Conservation (phyloP, 2,797 vertebrate genomes). For the Astyanax mexicanus region DNA sequence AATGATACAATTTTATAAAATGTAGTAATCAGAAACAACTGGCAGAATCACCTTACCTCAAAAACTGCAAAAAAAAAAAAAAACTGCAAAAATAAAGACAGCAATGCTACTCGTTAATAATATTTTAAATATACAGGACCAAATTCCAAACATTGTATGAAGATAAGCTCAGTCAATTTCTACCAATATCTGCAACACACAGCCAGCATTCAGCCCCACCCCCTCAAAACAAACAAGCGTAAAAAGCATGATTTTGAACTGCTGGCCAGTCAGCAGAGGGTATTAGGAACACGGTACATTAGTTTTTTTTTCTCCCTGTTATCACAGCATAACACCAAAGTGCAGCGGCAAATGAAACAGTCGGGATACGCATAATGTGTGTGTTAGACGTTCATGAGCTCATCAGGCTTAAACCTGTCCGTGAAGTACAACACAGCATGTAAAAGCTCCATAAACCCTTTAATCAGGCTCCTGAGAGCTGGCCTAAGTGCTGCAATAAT, state of each 20-base stretch:
- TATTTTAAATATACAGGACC: no score
- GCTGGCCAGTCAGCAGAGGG: background rate
- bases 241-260: background rate
- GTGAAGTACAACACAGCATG: constrained; percentile 39
- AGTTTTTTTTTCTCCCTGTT: background rate
- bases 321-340: no score
- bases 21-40: no score
- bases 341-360: background rate
- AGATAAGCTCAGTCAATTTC: no score
- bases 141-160: no score
- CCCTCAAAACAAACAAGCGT: background rate
- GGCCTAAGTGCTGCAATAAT: constrained; percentile 49
- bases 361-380: background rate
- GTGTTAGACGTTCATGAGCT: constrained; percentile 31
- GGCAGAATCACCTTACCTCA: no score
- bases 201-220: no score
- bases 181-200: no score
- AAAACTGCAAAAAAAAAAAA: no score
- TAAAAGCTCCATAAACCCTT: constrained; percentile 53
- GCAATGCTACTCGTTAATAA: no score
- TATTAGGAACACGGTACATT: background rate
- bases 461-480: constrained; percentile 53
- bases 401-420: constrained; percentile 42
- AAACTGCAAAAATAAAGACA: no score
- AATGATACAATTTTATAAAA: no score